Percentiles rank a stretch among this genome's conserved stretches.
Evolutionary conservation across 2,113 vertebrate species (phyloP).

Genomic region (Thalassarche chlororhynchos): DNA sequence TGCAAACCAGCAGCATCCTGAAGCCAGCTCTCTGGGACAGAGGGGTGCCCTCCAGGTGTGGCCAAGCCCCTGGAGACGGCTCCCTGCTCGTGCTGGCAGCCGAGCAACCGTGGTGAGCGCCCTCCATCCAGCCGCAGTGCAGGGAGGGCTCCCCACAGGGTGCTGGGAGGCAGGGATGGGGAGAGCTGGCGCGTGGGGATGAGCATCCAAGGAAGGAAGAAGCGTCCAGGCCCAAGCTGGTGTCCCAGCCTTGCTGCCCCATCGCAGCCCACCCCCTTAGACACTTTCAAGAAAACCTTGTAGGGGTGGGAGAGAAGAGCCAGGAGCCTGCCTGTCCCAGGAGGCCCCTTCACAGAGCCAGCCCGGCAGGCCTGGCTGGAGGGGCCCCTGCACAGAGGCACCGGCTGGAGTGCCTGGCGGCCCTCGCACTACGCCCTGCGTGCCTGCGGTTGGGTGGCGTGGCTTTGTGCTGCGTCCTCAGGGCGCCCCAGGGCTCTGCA

Average conservation of each 20-base stretch:
- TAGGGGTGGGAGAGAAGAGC: background rate
- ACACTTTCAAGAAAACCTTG: background rate
- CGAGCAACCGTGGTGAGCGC: accelerated
- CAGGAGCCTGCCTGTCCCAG: background rate
- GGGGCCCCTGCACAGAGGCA: background rate
- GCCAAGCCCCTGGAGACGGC: background rate
- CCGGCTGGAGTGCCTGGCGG: no score
- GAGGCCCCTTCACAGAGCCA: background rate
- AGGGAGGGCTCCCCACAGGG: background rate
- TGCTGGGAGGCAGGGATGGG: background rate
- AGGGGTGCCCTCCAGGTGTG: background rate
- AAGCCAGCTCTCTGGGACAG: background rate
- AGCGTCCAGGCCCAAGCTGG: background rate
- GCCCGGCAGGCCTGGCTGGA: background rate
- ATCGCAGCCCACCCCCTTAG: background rate
- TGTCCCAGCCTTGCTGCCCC: background rate
- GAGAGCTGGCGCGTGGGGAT: accelerated
- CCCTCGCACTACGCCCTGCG: background rate
- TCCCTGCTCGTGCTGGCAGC: background rate
- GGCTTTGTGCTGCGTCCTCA: background rate
- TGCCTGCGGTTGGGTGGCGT: accelerated
- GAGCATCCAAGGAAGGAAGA: background rate
- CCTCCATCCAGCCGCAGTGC: background rate
- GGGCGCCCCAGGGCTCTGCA: background rate
- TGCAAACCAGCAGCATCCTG: background rate